A percentile compares a stretch with the other conserved stretches of the same genome.
These are phyloP conservation scores for Uromys caudimaculatus DNA, from an alignment of 2,797 vertebrate genomes.

Conservation along the genomic window DNA sequence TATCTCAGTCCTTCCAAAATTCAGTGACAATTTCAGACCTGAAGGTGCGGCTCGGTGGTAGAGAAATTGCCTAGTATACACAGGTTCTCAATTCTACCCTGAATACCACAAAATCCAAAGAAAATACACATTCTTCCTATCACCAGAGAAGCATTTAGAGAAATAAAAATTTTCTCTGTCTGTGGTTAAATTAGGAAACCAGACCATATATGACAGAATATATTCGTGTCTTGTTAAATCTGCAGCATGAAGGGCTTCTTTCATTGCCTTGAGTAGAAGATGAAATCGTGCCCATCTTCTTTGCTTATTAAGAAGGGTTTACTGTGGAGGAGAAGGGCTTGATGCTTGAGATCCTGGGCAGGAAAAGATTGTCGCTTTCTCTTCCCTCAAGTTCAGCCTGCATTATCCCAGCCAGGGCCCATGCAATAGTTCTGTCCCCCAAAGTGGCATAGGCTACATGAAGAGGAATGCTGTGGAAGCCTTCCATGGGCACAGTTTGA, in stretches of 20 bases:
- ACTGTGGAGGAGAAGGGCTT: not conserved
- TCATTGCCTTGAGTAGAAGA: not conserved
- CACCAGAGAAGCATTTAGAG: not conserved
- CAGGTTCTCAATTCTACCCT: not conserved
- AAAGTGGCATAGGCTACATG: not conserved
- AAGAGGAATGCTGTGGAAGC: not conserved
- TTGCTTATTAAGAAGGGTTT: not conserved
- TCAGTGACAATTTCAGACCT: not conserved
- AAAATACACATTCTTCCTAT: not conserved
- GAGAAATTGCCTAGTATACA: too few relatives aligned
- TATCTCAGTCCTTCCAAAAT: not conserved
- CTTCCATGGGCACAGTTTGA: not conserved
- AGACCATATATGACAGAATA: not conserved
- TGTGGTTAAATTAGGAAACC: not conserved
- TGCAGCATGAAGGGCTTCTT: not conserved
- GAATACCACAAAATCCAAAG: too few relatives aligned
- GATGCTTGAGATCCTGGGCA: not conserved
- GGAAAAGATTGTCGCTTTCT: not conserved
- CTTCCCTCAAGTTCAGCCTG: not conserved
- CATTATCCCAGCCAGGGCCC: not conserved
- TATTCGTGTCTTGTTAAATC: not conserved
- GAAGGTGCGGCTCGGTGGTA: not conserved
- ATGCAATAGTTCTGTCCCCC: rapidly evolving
- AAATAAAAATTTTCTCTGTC: not conserved
- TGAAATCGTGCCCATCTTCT: not conserved